Evolutionary conservation across 2,113 vertebrate species (phyloP), one percentile per base, ranked within the genome.

Genomic region (Ascaphus truei): DNA sequence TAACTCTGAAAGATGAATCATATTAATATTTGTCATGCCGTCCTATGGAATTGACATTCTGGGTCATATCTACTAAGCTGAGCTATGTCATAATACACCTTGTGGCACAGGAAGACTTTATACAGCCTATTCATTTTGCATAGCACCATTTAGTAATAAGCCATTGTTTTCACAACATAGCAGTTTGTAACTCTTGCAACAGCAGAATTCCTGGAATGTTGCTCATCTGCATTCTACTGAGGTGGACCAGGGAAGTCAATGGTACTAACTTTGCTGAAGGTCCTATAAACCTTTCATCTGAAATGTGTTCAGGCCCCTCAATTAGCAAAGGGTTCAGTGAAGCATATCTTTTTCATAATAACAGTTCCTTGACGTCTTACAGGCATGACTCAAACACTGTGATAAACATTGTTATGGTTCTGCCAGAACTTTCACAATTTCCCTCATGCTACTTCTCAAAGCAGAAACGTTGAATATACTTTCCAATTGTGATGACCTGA

Each of bases 311-410:
- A 62, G 16, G 26, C n/a, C 29, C 15, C 37, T 26, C 47, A 39
- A 10, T 4, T 6, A 13, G 22, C 36, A 25, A 30, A 29, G 48
- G 23, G 29, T 18, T 39, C n/a, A 22, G 36, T 66, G 25, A 43
- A 66, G 20, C 16, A 45, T 16, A 20, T 7, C 20, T 6, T 45
- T 16, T 45, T 45, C 16, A n/a, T n/a, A 39, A 48, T 31, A 64
- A 64, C 47, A 64, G 62, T 64, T 64, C 52, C 47, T 53, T 50
- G 45, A 43, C 26, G 43, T 66, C 63, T 66, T 26, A 22, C 16
- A 41, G 50, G 63, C 63, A 55, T 41, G 37, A 41, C 20, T 37
- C 34, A 31, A 30, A 55, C 15, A 65, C 62, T 39, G 16, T 4
- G 27, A 15, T 18, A 53, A 43, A 27, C 23, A 6, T 11, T 47